These are phyloP conservation scores for Galago senegalensis DNA, from an alignment of 2,797 vertebrate species.

Conservation along the genomic window DNA sequence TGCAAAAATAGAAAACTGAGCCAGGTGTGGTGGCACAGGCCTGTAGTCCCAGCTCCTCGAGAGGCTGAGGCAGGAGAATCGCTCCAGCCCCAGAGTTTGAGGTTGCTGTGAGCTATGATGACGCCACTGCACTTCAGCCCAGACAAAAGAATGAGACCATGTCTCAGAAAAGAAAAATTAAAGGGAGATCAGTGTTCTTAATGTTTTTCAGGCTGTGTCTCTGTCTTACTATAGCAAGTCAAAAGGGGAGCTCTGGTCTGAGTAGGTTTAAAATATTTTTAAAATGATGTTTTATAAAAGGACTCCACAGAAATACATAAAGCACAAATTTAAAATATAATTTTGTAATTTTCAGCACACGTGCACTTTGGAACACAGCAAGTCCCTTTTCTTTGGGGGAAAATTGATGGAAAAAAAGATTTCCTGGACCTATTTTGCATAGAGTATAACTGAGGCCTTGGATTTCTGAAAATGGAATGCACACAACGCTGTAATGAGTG, in stretches of 20 bases:
- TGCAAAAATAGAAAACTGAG: background rate
- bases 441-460: background rate
- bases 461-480: background rate
- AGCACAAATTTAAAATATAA: background rate
- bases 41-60: background rate
- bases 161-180: background rate
- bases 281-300: background rate
- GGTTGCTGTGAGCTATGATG: background rate
- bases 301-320: background rate
- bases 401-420: background rate
- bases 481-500: background rate
- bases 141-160: background rate
- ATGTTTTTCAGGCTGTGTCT: background rate
- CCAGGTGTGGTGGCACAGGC: background rate
- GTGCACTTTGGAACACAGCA: background rate
- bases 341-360: background rate
- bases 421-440: background rate
- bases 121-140: background rate
- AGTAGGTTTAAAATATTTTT: constrained; percentile 21
- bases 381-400: background rate
- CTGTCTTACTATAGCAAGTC: background rate
- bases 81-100: background rate
- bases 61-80: background rate
- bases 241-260: background rate
- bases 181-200: background rate